Base-by-base conservation (phyloP, 92 coral and sea anemone genomes). In the Galaxea fascicularis region DNA sequence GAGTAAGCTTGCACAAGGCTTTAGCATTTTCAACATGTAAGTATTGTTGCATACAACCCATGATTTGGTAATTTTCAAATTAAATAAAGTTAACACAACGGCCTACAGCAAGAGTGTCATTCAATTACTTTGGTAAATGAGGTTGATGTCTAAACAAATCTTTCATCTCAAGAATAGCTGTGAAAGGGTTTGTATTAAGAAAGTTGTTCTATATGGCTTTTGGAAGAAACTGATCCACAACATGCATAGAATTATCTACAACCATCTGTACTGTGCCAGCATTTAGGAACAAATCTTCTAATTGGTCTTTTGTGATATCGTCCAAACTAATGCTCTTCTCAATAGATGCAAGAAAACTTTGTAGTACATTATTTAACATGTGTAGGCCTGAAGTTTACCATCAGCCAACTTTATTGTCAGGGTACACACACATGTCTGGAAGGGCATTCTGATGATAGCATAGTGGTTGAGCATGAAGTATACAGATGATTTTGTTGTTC, bases 231-330 rank as follows among this genome's bases (percentile, higher is more conserved):
- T 74, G 62, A 74, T 74, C 63, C 51, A 74, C 46, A 20, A 74
- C 78, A 74, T 74, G 78, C 78, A 49, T 74, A 74, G 78, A 74
- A 53, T 74, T 74, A 29, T 74, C 24, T 74, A 45, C 77, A 72
- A 72, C 77, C 78, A 74, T 74, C 78, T 74, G 78, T 74, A 74
- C 44, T 74, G 65, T 47, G 78, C 78, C 78, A 74, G 78, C 78
- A 74, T 54, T 51, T 74, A 74, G 65, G 78, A 74, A 49, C 78
- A 74, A 49, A 74, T 74, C 78, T 74, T 74, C 78, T 74, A 74
- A 74, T 74, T 28, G 65, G 78, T 53, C 78, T 51, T 74, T 74
- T 74, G 78, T 74, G 78, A 74, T 74, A 51, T 74, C 78, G 46
- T 74, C 63, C 78, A 52, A 74, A 74, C 78, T 74, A 74, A 64